phyloP scores from a whole-genome alignment of 2,888 invertebrate species.

The Plemyria rubiginata region DNA sequence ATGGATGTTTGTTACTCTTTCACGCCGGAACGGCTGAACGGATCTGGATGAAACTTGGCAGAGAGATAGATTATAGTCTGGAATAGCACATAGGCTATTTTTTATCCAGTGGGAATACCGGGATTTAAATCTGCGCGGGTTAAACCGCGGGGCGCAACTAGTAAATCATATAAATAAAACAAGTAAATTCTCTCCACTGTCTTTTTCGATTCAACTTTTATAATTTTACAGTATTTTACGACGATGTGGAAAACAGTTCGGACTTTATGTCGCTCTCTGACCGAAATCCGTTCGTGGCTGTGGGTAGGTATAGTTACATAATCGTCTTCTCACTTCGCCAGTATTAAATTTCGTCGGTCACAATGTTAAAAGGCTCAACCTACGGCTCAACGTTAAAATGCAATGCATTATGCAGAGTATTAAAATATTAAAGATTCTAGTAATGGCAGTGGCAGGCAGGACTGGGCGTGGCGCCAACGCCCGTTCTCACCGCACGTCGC shows the following conservation, averaged over 20 bases:
- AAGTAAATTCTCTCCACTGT: too few species aligned
- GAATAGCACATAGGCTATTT: too few species aligned
- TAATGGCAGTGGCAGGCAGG: constrained; percentile 55
- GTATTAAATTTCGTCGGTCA: constrained; percentile 61
- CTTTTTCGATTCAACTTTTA: too few species aligned
- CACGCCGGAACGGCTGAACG: too few species aligned
- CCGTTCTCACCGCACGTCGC: constrained; percentile 54
- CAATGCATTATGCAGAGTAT: constrained; percentile 71
- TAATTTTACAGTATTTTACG: neutral
- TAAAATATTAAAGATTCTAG: constrained; percentile 74
- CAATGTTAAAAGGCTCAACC: constrained; percentile 52
- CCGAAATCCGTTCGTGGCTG: neutral
- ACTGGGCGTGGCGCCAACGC: constrained; percentile 62
- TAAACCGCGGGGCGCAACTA: too few species aligned
- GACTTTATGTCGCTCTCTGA: neutral
- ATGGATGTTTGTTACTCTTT: too few species aligned
- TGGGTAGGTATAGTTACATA: neutral
- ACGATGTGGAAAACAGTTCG: too few species aligned
- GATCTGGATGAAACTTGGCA: too few species aligned
- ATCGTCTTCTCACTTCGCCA: constrained; percentile 7
- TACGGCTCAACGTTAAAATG: constrained; percentile 55
- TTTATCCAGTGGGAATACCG: too few species aligned
- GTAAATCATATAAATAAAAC: too few species aligned
- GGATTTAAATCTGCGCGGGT: too few species aligned
- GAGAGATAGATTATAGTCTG: too few species aligned